These are phyloP conservation scores for Cosmorhoe ocellata DNA, from an alignment of 2,888 invertebrate genomes.

Conservation along the genomic window DNA sequence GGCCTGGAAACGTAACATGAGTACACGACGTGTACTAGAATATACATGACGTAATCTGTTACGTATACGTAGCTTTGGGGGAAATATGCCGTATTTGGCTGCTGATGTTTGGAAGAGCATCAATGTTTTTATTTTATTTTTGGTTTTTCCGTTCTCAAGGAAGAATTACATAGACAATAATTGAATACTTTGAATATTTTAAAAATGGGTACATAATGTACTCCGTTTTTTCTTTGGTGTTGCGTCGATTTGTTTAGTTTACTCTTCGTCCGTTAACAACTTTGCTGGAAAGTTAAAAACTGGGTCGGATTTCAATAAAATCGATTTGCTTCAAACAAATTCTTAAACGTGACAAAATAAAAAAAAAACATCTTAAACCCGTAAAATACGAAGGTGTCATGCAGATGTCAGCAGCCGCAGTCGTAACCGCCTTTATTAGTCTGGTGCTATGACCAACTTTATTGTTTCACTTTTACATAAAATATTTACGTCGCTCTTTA, in stretches of 20 bases:
- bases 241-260: no score
- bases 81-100: conserved; percentile 40
- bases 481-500: conserved; percentile 28
- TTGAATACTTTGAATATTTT: no score
- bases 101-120: not conserved
- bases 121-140: conserved; percentile 1
- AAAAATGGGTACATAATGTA: no score
- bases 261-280: no score
- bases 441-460: conserved; percentile 38
- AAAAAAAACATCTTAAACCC: conserved; percentile 26
- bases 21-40: conserved; percentile 44
- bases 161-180: no score
- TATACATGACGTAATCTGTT: conserved; percentile 54
- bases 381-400: conserved; percentile 26
- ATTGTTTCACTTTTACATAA: conserved; percentile 42
- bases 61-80: conserved; percentile 41
- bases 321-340: no score
- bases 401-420: conserved; percentile 32
- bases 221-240: no score
- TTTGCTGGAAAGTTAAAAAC: conserved; percentile 31
- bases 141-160: not conserved
- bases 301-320: conserved; percentile 39
- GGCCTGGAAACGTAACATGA: conserved; percentile 33
- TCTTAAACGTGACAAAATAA: conserved; percentile 30
- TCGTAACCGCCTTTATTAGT: conserved; percentile 42